A percentile compares a stretch with the other conserved stretches of the same genome.
Evolutionary conservation across 2,888 invertebrate species (phyloP).

Genomic region (Hermodice carunculata): DNA sequence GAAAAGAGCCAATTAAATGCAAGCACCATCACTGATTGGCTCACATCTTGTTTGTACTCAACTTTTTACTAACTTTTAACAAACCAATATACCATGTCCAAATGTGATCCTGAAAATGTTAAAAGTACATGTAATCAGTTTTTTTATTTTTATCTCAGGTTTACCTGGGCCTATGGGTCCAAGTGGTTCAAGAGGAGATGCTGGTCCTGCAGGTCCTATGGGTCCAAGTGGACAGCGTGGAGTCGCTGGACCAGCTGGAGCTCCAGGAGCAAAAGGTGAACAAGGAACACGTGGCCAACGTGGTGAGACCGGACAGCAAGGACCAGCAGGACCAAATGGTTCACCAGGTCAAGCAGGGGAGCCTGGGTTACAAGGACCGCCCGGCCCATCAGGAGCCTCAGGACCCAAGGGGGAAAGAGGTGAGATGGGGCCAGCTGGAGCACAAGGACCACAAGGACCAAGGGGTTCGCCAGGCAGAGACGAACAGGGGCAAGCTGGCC

Average conservation of each 20-base stretch:
- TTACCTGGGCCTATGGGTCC: background rate
- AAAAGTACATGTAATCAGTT: too few species aligned
- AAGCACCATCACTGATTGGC: too few species aligned
- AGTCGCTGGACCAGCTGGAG: conserved; percentile 75
- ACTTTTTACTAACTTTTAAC: too few species aligned
- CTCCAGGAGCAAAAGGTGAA: conserved; percentile 8
- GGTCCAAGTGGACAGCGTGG: conserved; percentile 85
- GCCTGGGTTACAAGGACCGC: conserved; percentile 17
- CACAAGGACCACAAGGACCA: conserved; percentile 1
- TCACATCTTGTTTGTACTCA: too few species aligned
- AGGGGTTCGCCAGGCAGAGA: too few species aligned
- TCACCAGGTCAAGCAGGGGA: background rate
- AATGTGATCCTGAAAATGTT: too few species aligned
- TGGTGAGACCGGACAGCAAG: conserved; percentile 16
- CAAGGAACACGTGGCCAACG: background rate
- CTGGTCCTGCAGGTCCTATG: conserved; percentile 20
- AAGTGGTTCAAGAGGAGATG: conserved; percentile 28
- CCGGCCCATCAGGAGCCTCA: conserved; percentile 43
- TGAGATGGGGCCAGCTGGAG: too few species aligned
- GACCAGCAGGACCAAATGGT: conserved; percentile 11
- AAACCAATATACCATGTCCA: too few species aligned
- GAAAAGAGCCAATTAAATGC: too few species aligned
- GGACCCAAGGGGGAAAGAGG: too few species aligned
- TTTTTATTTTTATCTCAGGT: background rate
- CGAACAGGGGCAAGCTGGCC: background rate